Conservation (phyloP, 1,140 invertebrate species). For the Philopotamus ludificatus region DNA sequence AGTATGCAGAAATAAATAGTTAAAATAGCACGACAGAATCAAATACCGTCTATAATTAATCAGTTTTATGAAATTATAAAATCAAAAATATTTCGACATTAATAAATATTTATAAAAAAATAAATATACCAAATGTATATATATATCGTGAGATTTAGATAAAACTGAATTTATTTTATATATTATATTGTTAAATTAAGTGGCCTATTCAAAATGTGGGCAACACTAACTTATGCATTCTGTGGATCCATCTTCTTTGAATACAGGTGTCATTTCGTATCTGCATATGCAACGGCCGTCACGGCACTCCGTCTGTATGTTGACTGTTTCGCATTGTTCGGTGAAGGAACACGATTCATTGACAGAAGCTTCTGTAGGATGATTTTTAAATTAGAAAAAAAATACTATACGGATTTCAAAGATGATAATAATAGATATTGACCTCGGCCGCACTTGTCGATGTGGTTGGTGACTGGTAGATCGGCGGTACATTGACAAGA, state of each 20-base stretch:
- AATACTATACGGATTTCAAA: neutral
- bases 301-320: constrained; percentile 71
- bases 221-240: constrained; percentile 74
- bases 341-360: constrained; percentile 80
- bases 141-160: too few relatives aligned
- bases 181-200: too few relatives aligned
- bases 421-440: constrained; percentile 48
- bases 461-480: constrained; percentile 71
- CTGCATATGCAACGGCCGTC: constrained; percentile 73
- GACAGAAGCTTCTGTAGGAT: constrained; percentile 71
- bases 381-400: constrained; percentile 47
- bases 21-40: too few relatives aligned
- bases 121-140: too few relatives aligned
- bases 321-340: constrained; percentile 73
- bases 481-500: constrained; percentile 71
- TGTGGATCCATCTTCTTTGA: constrained; percentile 64
- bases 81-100: too few relatives aligned
- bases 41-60: too few relatives aligned
- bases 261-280: constrained; percentile 70
- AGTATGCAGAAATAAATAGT: too few relatives aligned
- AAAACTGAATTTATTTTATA: too few relatives aligned
- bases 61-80: too few relatives aligned
- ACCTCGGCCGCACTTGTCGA: constrained; percentile 83
- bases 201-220: too few relatives aligned
- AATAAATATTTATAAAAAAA: too few relatives aligned